Evolutionary conservation across 2,888 invertebrate genomes (phyloP), one percentile per base, ranked within the genome.

Genomic region (Sussaba pulchella): DNA sequence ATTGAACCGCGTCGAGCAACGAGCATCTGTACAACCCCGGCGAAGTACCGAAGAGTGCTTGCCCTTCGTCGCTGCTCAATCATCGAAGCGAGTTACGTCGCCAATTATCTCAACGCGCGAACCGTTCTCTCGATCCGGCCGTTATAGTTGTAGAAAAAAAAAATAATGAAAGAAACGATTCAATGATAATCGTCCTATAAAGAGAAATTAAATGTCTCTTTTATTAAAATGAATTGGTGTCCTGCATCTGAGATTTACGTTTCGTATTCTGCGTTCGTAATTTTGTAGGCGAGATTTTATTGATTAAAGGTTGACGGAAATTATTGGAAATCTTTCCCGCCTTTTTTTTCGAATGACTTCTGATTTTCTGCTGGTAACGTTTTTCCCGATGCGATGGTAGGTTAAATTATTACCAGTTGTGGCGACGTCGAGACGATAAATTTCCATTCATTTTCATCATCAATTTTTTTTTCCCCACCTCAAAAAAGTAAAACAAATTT

Each of bases 1-100:
- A 77, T 81, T 81, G 77, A 81, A 77, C 81, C 77, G 69, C 43
- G 43, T 52, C 52, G 73, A 43, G 14, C 52, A 52, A 26, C 36
- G 36, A 26, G 24, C 81, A 54, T 50, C 71, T 31, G 59, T 64
- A 64, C 76, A 69, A 72, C n/a, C 64, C 76, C 69, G 59, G 66
- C 77, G 39, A 74, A 81, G 77, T 77, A 77, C 70, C 66, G 73
- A 81, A 81, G 73, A 77, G 4, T 31, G 31, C 6, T 2, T 31
- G 77, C 76, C 64, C 69, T 70, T 47, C 64, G 72, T 41, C 77
- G 63, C 52, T 52, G 63, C 73, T 70, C 73, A 66, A 76, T 77
- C 76, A 36, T 26, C 67, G 61, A 47, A 61, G 36, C 67, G 72
- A 72, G 78, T 76, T 70, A 63, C 39, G 50, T 76, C 76, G 76